phyloP scores from a whole-genome alignment of 1,140 invertebrate species.

The Leptinotarsa defecta region DNA sequence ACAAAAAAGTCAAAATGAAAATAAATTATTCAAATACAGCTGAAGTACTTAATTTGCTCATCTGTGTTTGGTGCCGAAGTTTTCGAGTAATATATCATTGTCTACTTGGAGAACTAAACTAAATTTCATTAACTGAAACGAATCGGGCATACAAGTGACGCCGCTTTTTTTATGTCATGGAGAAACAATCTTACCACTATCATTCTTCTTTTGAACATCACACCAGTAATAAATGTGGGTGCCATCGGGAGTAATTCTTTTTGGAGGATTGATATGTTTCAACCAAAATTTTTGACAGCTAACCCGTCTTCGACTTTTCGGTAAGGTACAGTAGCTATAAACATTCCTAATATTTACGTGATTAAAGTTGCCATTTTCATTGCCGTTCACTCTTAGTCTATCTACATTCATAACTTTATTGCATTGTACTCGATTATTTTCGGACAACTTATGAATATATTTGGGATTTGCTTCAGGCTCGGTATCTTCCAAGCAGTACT shows the following conservation, averaged over 20 bases:
- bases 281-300: conserved; percentile 27
- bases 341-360: conserved; percentile 50
- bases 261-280: conserved; percentile 61
- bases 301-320: conserved; percentile 48
- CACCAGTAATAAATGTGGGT: conserved; percentile 85
- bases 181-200: conserved; percentile 55
- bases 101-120: too few species aligned
- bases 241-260: conserved; percentile 75
- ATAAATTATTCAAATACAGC: too few species aligned
- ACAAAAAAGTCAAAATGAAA: too few species aligned
- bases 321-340: conserved; percentile 56
- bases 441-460: conserved; percentile 9
- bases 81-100: too few species aligned
- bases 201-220: conserved; percentile 65
- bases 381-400: conserved; percentile 44
- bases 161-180: too few species aligned
- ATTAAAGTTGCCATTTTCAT: conserved; percentile 57
- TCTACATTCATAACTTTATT: conserved; percentile 26
- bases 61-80: too few species aligned
- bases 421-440: not conserved
- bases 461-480: not conserved
- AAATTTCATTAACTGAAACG: too few species aligned
- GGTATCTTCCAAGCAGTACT: conserved; percentile 40
- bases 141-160: too few species aligned
- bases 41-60: too few species aligned